phyloP scores from a whole-genome alignment of 2,113 vertebrate species.

The Phrynosoma blainvillii region DNA sequence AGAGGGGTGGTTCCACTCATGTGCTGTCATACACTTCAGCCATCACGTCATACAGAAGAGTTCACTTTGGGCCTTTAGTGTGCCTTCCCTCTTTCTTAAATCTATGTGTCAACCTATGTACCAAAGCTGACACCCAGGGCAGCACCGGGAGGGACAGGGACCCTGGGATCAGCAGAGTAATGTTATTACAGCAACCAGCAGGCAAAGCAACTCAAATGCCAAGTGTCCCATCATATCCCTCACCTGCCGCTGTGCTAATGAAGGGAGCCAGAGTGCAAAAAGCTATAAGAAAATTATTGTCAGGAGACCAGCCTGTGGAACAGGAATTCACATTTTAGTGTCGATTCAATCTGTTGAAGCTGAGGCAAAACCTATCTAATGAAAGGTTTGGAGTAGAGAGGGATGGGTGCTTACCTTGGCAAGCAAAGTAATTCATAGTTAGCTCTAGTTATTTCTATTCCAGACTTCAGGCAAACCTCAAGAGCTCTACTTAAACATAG shows the following conservation, averaged over 20 bases:
- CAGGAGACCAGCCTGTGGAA: neutral
- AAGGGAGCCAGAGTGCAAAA: neutral
- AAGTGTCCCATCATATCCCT: neutral
- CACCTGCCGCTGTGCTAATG: neutral
- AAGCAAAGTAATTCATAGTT: constrained; percentile 66
- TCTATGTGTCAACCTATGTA: too few species aligned
- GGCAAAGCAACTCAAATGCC: neutral
- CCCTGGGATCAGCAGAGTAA: neutral
- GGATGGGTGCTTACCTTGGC: constrained; percentile 43
- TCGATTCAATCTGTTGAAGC: constrained; percentile 19
- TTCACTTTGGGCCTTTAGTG: too few species aligned
- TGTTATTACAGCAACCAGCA: neutral
- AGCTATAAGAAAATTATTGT: neutral
- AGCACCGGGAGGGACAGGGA: neutral
- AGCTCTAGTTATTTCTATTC: constrained; percentile 53
- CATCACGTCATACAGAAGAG: too few species aligned
- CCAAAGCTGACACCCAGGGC: too few species aligned
- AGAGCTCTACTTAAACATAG: constrained; percentile 67
- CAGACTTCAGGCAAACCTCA: constrained; percentile 60
- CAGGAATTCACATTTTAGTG: neutral
- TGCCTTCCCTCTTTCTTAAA: too few species aligned
- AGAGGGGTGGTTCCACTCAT: too few species aligned
- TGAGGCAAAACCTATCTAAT: constrained; percentile 45
- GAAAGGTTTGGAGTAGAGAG: constrained; percentile 42
- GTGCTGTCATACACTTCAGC: too few species aligned